Percentiles rank a stretch among this genome's conserved stretches.
phyloP scores from a whole-genome alignment of 2,797 vertebrate species.

The Anguilla megastoma region DNA sequence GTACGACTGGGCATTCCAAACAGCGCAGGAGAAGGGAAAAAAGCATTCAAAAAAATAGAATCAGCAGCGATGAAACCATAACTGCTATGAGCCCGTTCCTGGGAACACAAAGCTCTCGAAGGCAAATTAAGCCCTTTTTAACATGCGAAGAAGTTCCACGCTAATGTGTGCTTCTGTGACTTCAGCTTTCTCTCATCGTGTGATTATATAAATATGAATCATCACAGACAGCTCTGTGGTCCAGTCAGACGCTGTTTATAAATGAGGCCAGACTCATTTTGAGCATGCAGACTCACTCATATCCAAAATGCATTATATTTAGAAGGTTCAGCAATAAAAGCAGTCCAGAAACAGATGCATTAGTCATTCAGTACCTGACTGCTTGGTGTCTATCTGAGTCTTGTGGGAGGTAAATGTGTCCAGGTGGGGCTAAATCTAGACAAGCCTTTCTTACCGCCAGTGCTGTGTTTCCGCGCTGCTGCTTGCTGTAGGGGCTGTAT shows the following conservation, averaged over 20 bases:
- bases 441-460: slow-evolving; percentile 75
- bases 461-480: slow-evolving; percentile 80
- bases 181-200: background rate
- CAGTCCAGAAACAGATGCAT: background rate
- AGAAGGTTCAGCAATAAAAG: background rate
- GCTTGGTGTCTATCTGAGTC: slow-evolving; percentile 32
- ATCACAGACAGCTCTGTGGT: background rate
- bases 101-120: background rate
- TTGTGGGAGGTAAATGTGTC: slow-evolving; percentile 31
- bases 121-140: background rate
- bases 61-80: background rate
- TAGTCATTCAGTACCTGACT: slow-evolving; percentile 29
- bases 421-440: background rate
- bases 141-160: background rate
- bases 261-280: background rate
- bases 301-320: slow-evolving; percentile 9
- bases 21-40: background rate
- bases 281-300: background rate
- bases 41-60: background rate
- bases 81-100: background rate
- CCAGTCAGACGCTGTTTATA: background rate
- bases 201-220: background rate
- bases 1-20: background rate
- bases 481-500: slow-evolving; percentile 95
- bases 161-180: background rate